Evolutionary conservation across 2,113 vertebrate genomes (phyloP).

Genomic region (Bungarus multicinctus): DNA sequence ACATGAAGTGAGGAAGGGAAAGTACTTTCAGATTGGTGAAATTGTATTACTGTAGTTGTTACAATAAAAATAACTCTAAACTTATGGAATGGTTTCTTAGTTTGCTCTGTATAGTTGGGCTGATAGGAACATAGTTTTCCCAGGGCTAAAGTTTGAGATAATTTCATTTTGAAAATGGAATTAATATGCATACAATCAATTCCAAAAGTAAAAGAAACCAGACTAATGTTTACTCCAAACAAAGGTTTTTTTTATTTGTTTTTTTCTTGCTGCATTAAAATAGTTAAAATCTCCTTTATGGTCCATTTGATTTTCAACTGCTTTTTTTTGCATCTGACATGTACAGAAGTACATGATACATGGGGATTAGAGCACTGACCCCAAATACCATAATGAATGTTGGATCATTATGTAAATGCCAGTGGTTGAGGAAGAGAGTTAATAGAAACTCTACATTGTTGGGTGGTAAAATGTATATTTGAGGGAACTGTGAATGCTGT

Average conservation of each 20-base stretch:
- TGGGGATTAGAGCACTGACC: constrained; percentile 25
- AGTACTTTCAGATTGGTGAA: not conserved
- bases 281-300: constrained; percentile 28
- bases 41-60: not conserved
- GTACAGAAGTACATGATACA: constrained; percentile 22
- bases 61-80: not conserved
- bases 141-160: not conserved
- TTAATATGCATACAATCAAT: not conserved
- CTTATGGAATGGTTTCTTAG: not conserved
- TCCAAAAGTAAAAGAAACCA: constrained; percentile 1
- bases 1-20: not conserved
- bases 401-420: constrained; percentile 41
- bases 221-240: not conserved
- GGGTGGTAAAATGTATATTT: not conserved
- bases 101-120: not conserved
- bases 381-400: constrained; percentile 39
- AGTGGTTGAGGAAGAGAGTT: constrained; percentile 3
- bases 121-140: not conserved
- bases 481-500: not conserved
- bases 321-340: constrained; percentile 33
- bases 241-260: not conserved
- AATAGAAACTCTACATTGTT: constrained; percentile 2
- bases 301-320: constrained; percentile 44
- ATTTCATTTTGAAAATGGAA: not conserved
- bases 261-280: not conserved